These are phyloP conservation scores for Abrostola triplasia DNA, from an alignment of 2,888 invertebrate genomes.

Conservation along the genomic window DNA sequence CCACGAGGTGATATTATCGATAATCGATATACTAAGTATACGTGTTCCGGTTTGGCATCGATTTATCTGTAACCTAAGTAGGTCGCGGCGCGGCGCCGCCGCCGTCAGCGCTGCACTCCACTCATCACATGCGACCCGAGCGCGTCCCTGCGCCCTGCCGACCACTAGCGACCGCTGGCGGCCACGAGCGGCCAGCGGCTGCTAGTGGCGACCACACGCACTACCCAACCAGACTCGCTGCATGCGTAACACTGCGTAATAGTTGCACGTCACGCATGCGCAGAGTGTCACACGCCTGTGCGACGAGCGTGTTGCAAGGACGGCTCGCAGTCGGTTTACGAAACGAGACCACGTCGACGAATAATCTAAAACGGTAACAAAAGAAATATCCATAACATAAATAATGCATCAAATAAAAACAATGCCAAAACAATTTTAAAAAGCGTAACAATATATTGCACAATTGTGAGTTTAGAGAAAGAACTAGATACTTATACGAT, in stretches of 20 bases:
- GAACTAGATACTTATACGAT: conserved; percentile 77
- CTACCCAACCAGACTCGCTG: conserved; percentile 22
- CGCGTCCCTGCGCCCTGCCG: conserved; percentile 38
- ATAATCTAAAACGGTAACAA: conserved; percentile 71
- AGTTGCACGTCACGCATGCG: neutral
- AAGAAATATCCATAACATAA: conserved; percentile 65
- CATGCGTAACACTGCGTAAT: neutral
- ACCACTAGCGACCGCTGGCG: conserved; percentile 12
- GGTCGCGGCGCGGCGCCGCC: conserved; percentile 65
- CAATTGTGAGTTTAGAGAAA: conserved; percentile 76
- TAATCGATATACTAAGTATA: conserved; percentile 84
- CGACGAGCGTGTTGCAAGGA: conserved; percentile 31
- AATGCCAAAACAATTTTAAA: conserved; percentile 77
- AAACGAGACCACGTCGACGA: conserved; percentile 74
- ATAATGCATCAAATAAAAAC: conserved; percentile 70
- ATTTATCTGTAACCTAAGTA: conserved; percentile 80
- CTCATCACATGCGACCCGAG: conserved; percentile 55
- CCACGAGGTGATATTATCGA: conserved; percentile 83
- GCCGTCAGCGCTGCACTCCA: conserved; percentile 60
- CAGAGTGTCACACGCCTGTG: neutral
- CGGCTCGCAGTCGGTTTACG: conserved; percentile 64
- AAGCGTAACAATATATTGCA: conserved; percentile 87
- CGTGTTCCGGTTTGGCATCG: conserved; percentile 86
- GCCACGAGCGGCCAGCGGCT: neutral
- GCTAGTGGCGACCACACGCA: conserved; percentile 13